Evolutionary conservation across 2,888 invertebrate species (phyloP).

Genomic region (Drosophila eohydei): DNA sequence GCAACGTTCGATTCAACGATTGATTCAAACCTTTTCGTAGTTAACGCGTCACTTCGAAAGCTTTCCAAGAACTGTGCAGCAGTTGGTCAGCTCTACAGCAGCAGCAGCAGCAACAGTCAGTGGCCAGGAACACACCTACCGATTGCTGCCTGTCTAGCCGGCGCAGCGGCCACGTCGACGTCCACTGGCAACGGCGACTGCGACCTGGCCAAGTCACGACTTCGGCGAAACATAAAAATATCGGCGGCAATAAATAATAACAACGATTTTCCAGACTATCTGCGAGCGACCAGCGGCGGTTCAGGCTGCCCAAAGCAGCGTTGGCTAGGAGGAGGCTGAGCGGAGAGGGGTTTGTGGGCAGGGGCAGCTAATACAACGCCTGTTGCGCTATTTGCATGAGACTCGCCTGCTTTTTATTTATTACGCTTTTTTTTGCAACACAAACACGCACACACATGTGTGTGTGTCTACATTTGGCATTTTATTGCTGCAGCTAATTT

Average conservation of each 20-base stretch:
- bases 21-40: conserved; percentile 46
- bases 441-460: conserved; percentile 26
- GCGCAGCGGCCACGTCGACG: conserved; percentile 28
- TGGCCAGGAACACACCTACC: conserved; percentile 73
- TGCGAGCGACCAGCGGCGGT: conserved; percentile 42
- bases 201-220: conserved; percentile 78
- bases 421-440: conserved; percentile 49
- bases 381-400: conserved; percentile 70
- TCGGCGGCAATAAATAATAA: conserved; percentile 81
- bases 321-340: conserved; percentile 5
- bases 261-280: conserved; percentile 82
- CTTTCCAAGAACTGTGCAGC: conserved; percentile 72
- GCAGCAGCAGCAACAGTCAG: conserved; percentile 22
- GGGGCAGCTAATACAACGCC: conserved; percentile 49
- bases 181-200: conserved; percentile 37
- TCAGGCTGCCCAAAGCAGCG: conserved; percentile 1
- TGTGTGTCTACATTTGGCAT: conserved; percentile 45
- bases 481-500: conserved; percentile 76
- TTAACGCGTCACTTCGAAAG: conserved; percentile 63
- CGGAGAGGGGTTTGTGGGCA: neutral
- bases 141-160: conserved; percentile 50
- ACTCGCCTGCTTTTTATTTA: conserved; percentile 59
- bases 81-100: conserved; percentile 39
- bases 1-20: conserved; percentile 45
- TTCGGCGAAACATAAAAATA: conserved; percentile 81